A percentile compares a stretch with the other conserved stretches of the same genome.
These are phyloP conservation scores for Sycophila sp. DNA, from an alignment of 1,140 invertebrate genomes.

Conservation along the genomic window DNA sequence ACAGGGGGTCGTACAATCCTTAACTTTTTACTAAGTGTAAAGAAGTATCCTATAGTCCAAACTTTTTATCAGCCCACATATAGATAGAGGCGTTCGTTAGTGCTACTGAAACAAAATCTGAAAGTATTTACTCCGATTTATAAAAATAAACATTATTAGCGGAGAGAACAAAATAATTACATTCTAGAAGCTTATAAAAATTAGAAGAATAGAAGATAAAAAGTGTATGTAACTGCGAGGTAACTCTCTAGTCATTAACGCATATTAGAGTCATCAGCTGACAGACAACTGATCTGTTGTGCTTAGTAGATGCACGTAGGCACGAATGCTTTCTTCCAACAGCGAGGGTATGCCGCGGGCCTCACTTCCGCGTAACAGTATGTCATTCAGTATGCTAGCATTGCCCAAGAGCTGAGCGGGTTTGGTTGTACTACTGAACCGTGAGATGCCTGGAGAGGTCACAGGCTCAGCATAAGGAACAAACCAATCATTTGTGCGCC, in stretches of 20 bases:
- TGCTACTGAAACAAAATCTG: conserved; percentile 13
- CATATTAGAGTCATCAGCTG: conserved; percentile 45
- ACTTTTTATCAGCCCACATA: no score
- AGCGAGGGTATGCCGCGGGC: neutral
- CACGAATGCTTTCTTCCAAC: conserved; percentile 8
- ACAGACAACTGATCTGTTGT: conserved; percentile 49
- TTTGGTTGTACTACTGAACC: no score
- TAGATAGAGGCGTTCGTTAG: no score
- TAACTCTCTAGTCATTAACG: conserved; percentile 49
- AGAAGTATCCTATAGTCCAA: conserved; percentile 21
- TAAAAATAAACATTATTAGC: conserved; percentile 5
- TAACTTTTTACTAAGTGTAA: conserved; percentile 29
- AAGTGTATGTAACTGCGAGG: conserved; percentile 22
- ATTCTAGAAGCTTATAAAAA: no score
- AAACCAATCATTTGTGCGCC: no score
- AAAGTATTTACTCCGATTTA: conserved; percentile 4
- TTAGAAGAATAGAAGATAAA: no score
- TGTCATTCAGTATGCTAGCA: conserved; percentile 45
- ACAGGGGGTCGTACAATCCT: neutral
- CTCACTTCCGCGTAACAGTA: conserved; percentile 54
- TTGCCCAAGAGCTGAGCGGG: conserved; percentile 8
- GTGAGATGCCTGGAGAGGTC: no score
- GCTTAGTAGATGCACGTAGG: no score
- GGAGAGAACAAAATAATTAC: neutral
- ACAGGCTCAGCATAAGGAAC: no score